These are phyloP conservation scores for Synanthedon formicaeformis DNA, from an alignment of 2,888 invertebrate genomes.

Conservation along the genomic window DNA sequence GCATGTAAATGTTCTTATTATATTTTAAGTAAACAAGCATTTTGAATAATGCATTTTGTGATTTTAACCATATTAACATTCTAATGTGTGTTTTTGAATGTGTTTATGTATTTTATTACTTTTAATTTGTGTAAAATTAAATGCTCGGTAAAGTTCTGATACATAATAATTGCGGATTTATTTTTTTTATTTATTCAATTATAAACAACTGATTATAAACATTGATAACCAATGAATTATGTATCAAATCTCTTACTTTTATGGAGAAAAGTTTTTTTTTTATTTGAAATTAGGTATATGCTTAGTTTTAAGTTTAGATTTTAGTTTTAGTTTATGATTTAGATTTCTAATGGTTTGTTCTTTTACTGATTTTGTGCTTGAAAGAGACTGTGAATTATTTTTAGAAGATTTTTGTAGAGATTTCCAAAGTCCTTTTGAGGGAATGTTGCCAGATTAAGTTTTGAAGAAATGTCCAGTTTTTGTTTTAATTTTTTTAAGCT, in stretches of 20 bases:
- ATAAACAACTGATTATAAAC: not conserved
- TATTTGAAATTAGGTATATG: conserved; percentile 17
- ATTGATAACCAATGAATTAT: conserved; percentile 38
- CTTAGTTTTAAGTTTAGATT: conserved; percentile 48
- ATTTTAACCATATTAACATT: conserved; percentile 68
- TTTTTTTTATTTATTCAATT: too few relatives aligned
- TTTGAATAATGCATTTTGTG: conserved; percentile 47
- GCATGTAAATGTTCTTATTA: conserved; percentile 28
- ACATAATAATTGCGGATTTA: conserved; percentile 37
- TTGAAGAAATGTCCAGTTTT: conserved; percentile 9
- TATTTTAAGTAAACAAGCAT: not conserved
- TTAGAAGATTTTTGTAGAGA: not conserved
- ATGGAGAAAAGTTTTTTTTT: conserved; percentile 30
- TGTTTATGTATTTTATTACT: conserved; percentile 21
- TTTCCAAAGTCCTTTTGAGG: too few relatives aligned
- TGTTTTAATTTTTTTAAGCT: conserved; percentile 27
- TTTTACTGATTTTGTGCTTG: conserved; percentile 40
- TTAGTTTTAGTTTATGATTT: conserved; percentile 27
- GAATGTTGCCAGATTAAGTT: too few relatives aligned
- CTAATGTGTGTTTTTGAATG: conserved; percentile 48
- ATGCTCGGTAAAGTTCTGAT: conserved; percentile 37
- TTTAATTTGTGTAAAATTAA: conserved; percentile 24
- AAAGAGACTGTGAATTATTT: not conserved
- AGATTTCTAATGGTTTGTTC: conserved; percentile 21
- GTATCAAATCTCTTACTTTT: conserved; percentile 43